Evolutionary conservation across 2,888 invertebrate genomes (phyloP), one percentile per base, ranked within the genome.

Genomic region (Caenorhabditis plicata): DNA sequence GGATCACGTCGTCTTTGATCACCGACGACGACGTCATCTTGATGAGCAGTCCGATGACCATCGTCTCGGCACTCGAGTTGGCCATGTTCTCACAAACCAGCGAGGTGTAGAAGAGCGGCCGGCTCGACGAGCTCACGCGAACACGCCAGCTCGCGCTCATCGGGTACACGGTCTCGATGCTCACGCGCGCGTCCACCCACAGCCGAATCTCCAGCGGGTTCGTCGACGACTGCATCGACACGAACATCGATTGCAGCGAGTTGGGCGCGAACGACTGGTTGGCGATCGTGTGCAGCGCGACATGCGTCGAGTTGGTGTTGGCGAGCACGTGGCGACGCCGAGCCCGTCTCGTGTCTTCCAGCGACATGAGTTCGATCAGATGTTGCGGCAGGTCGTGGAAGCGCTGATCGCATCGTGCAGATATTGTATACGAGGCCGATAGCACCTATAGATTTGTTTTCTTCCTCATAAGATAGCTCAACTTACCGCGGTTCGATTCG

Each of bases 151-250:
- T 54, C 9, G 74, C 47, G 11, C 55, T 65, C 7, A 73, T 54
- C 8, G 74, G 65, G 35, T 67, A 64, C 4, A 71, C 68, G 11
- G 71, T 68, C 27, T 74, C 61, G 4, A 77, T 54, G 17, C 71
- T 71, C 15, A 77, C 41, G 25, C 75, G 55, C 13, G 71, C 58
- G 51, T 77, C 77, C 11, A 77, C 51, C 65, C 71, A 77, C n/a
- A 74, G 46, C 45, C 53, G 48, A 35, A 62, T 62, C 31, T 66
- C 57, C 36, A 62, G 48, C 13, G 51, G 15, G 17, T 47, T 41
- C 8, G 49, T 35, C 36, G 42, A 42, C 23, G 38, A 40, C 4
- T 44, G 48, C 4, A 73, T 38, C 48, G 71, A 67, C 25, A 73
- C 57, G 35, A 73, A 71, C 39, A 74, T 31, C 7, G 73, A 60